Evolutionary conservation across 2,113 vertebrate genomes (phyloP), one percentile per base, ranked within the genome.

Genomic region (Limnothrissa miodon): DNA sequence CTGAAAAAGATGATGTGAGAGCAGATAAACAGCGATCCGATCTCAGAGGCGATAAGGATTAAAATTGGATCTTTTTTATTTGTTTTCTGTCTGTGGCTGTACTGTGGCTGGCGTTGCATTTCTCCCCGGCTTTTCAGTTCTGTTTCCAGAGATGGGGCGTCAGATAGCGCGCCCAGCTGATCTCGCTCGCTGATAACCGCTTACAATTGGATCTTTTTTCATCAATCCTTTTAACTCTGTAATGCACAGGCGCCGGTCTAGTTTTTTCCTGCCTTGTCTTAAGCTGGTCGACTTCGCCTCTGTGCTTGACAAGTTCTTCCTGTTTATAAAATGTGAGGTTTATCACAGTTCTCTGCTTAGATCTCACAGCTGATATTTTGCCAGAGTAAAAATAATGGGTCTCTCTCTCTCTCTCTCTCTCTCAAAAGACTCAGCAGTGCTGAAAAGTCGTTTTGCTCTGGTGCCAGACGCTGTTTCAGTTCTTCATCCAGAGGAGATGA

Each of bases 11-110:
- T 70, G 95, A 95, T 95, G 91, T 93, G 92, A 92, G 83, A 90
- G 81, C 78, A 93, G 95, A 95, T 95, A 94, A 91, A 89, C 89
- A 84, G 91, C 87, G 94, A 95, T 95, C 93, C 89, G 94, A 95
- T 95, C 92, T 91, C 91, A 92, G 87, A 44, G 13, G 83, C 85
- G 94, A 95, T 95, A 94, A 91, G 87, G 89, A 93, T 93, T 92
- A 91, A 95, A 95, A 95, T 94, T 93, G 92, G 93, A 94, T 94
- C 91, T 92, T 93, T 92, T 92, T 92, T 91, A 93, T 94, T 94
- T 94, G 93, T 93, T 94, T 95, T 93, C 88, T 92, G 92, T 94
- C 91, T 93, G 91, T 93, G 89, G 90, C 91, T 87, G 90, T 87
- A 86, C 86, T 86, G 85, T 83, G 91, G 87, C 92, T 90, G 89